Percentiles rank a stretch among this genome's conserved stretches.
Evolutionary conservation across 2,797 vertebrate genomes (phyloP).

Genomic region (Aplochiton taeniatus): DNA sequence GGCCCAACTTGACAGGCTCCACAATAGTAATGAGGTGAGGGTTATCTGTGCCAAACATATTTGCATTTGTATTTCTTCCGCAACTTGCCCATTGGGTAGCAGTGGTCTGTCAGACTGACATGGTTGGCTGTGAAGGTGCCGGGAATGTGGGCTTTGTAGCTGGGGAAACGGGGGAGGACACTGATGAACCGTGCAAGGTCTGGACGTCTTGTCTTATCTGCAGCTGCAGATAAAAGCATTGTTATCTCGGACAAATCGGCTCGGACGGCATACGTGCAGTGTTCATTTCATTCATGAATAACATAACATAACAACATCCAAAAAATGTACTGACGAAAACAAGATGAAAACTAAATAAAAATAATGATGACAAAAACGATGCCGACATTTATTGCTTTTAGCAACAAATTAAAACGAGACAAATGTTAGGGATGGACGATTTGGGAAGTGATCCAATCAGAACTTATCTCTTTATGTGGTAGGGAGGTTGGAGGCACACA

Average conservation of each 20-base stretch:
- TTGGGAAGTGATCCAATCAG: no score
- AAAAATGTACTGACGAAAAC: no score
- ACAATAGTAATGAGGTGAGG: neutral
- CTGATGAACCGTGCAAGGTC: neutral
- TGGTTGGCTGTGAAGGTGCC: constrained; percentile 14
- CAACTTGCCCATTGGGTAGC: constrained; percentile 7
- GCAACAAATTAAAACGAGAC: no score
- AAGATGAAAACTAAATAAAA: no score
- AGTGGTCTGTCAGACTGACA: neutral
- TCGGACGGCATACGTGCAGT: constrained; percentile 19
- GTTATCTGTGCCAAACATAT: constrained; percentile 6
- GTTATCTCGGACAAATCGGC: neutral
- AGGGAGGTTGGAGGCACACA: no score
- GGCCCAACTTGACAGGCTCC: neutral
- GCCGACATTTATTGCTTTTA: no score
- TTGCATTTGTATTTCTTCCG: constrained; percentile 4
- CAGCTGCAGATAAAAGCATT: constrained; percentile 5
- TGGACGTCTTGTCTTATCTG: constrained; percentile 2
- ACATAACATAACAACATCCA: no score
- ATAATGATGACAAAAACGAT: no score
- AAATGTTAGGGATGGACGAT: no score
- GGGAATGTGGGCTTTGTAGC: neutral
- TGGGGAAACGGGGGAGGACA: constrained; percentile 8
- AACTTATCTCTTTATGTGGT: no score
- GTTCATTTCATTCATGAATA: constrained; percentile 12